Evolutionary conservation across 2,113 vertebrate genomes (phyloP).

Genomic region (Erpornis zantholeuca): DNA sequence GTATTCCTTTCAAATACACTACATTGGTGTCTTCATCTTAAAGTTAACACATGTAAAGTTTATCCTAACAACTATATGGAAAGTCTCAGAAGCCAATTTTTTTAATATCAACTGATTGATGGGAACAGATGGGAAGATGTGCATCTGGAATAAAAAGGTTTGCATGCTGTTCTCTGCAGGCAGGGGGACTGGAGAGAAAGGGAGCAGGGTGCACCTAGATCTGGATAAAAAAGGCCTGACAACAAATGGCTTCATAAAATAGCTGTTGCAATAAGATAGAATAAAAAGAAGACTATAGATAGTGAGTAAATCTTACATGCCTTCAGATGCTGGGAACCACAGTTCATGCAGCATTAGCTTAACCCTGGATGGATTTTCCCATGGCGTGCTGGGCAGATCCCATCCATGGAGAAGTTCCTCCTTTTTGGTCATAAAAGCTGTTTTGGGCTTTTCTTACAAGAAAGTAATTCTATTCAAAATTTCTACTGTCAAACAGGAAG

Average conservation of each 20-base stretch:
- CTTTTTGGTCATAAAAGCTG: neutral
- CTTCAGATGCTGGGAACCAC: neutral
- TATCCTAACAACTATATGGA: neutral
- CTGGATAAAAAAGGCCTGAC: neutral
- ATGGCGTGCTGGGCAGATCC: neutral
- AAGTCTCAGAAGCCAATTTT: neutral
- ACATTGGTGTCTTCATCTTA: neutral
- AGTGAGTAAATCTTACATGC: neutral
- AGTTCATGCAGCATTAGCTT: neutral
- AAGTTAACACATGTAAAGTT: neutral
- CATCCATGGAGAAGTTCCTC: neutral
- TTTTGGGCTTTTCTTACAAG: neutral
- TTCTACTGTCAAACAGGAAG: no score
- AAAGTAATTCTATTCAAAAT: no score
- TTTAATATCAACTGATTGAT: neutral
- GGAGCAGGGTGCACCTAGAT: neutral
- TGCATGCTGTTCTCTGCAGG: neutral
- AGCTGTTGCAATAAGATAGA: neutral
- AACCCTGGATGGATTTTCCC: neutral
- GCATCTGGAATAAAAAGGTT: neutral
- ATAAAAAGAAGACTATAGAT: neutral
- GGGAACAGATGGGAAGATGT: neutral
- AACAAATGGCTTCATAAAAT: neutral
- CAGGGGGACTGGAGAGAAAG: neutral
- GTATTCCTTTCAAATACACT: neutral